Percentiles rank a stretch among this genome's conserved stretches.
Evolutionary conservation across 2,888 invertebrate genomes (phyloP).

Genomic region (Lycaena phlaeas): DNA sequence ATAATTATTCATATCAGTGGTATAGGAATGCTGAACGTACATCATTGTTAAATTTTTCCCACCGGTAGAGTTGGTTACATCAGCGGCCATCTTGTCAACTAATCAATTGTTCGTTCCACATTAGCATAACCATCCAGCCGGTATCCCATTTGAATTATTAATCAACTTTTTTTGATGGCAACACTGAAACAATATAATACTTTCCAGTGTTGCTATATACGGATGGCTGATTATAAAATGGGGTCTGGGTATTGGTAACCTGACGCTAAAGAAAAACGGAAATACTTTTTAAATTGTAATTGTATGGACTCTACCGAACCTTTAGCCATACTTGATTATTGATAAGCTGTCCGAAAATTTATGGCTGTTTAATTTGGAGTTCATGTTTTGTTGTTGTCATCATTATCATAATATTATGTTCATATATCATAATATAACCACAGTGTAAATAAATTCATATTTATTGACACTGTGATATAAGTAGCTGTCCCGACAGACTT

Average conservation of each 20-base stretch:
- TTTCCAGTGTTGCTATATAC: not conserved
- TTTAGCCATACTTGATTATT: too few species aligned
- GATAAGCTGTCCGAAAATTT: too few species aligned
- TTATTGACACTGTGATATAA: too few species aligned
- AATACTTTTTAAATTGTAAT: too few species aligned
- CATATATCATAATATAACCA: too few species aligned
- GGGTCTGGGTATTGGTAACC: not conserved
- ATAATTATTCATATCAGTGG: not conserved
- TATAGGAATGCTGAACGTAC: not conserved
- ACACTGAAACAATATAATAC: not conserved
- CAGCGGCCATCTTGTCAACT: slow-evolving; percentile 12
- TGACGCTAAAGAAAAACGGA: too few species aligned
- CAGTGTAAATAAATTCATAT: too few species aligned
- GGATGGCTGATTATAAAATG: not conserved
- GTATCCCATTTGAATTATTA: slow-evolving; percentile 1
- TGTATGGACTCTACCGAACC: too few species aligned
- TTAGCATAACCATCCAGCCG: slow-evolving; percentile 7
- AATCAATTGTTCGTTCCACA: slow-evolving; percentile 1
- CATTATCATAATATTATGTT: too few species aligned
- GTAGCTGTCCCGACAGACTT: too few species aligned
- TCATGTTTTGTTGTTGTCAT: too few species aligned
- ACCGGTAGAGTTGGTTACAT: slow-evolving; percentile 8
- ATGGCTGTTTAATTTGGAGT: too few species aligned
- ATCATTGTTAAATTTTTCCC: slow-evolving; percentile 3
- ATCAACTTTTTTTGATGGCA: not conserved